Evolutionary conservation across 2,113 vertebrate species (phyloP).

Genomic region (Puma concolor): DNA sequence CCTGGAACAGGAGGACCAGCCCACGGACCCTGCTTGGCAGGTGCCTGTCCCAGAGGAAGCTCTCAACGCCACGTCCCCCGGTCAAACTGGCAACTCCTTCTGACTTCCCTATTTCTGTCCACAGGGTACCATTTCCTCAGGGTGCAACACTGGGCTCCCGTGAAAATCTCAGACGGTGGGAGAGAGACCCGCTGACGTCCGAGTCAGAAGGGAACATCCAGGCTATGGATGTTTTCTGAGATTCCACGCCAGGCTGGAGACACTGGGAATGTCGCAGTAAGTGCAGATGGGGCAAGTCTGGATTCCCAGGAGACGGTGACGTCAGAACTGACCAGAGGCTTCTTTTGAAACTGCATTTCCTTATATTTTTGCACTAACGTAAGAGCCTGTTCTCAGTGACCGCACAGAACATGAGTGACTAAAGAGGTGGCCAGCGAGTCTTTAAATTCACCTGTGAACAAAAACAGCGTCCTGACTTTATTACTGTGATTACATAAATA

Average conservation of each 20-base stretch:
- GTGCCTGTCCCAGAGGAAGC: not conserved
- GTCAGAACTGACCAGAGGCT: not conserved
- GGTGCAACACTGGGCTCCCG: not conserved
- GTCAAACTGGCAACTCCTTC: accelerated
- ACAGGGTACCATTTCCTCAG: not conserved
- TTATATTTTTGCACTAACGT: not conserved
- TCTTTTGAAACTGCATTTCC: not conserved
- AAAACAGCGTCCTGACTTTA: not conserved
- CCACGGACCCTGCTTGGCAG: not conserved
- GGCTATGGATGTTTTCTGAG: not conserved
- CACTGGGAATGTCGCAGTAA: not conserved
- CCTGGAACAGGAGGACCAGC: not conserved
- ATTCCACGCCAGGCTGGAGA: accelerated
- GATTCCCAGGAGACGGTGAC: not conserved
- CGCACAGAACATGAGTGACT: not conserved
- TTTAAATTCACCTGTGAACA: not conserved
- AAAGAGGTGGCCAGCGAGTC: not conserved
- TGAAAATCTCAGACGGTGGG: accelerated
- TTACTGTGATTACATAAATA: not conserved
- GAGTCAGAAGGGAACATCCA: not conserved
- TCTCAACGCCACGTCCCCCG: not conserved
- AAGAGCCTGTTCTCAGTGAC: not conserved
- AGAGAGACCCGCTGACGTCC: not conserved
- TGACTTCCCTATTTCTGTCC: not conserved
- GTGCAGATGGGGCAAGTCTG: not conserved